Conservation (phyloP, 2,888 invertebrate species). For the Athalia circularis region DNA sequence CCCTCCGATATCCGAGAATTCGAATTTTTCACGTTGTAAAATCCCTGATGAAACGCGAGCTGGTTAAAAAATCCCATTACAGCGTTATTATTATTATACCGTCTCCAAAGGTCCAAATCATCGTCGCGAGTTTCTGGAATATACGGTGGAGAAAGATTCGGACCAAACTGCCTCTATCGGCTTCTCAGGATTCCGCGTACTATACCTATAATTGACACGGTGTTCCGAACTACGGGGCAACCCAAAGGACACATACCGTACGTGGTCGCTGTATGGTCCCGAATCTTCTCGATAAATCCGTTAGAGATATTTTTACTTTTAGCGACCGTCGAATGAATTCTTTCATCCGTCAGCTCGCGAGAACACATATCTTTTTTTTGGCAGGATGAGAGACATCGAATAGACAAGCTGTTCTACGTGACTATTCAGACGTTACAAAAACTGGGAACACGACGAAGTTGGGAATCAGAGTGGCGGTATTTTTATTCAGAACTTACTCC, state of each 20-base stretch:
- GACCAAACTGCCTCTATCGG: neutral
- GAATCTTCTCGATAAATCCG: slow-evolving; percentile 15
- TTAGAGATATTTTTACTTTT: slow-evolving; percentile 23
- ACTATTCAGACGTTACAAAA: neutral
- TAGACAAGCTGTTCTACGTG: slow-evolving; percentile 39
- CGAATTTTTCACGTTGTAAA: slow-evolving; percentile 39
- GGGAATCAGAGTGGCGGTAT: too few relatives aligned
- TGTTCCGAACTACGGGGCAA: neutral
- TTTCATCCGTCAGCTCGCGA: neutral
- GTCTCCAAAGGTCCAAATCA: neutral
- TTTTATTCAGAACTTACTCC: too few relatives aligned
- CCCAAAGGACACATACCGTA: slow-evolving; percentile 1
- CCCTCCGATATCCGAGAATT: slow-evolving; percentile 4
- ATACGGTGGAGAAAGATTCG: too few relatives aligned
- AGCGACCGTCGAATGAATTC: neutral
- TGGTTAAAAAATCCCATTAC: neutral
- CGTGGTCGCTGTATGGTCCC: neutral
- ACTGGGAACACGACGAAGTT: too few relatives aligned
- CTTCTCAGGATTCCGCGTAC: neutral
- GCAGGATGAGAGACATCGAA: neutral
- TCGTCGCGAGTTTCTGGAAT: too few relatives aligned
- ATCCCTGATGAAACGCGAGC: neutral
- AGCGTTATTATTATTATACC: neutral
- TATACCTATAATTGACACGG: neutral
- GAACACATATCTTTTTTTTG: neutral